Percentiles rank a stretch among this genome's conserved stretches.
Conservation (phyloP, 2,113 vertebrate genomes). For the Leucopternis melanops region DNA sequence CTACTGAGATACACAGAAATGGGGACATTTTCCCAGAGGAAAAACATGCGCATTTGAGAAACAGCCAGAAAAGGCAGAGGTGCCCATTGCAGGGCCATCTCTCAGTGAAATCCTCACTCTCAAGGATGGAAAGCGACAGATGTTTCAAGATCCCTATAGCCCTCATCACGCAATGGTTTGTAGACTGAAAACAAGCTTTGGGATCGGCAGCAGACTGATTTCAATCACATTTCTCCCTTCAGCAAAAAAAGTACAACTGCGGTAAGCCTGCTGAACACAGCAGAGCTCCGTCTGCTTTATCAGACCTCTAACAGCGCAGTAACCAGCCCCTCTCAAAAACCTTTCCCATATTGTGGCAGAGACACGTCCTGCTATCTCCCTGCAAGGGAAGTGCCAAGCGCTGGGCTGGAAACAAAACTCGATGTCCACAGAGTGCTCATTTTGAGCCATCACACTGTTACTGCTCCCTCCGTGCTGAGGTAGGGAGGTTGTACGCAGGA, state of each 20-base stretch:
- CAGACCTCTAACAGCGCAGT: neutral
- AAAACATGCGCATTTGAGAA: neutral
- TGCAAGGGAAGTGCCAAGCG: neutral
- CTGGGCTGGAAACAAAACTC: neutral
- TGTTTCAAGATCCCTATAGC: conserved; percentile 6
- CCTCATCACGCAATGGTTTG: neutral
- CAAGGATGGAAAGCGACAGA: neutral
- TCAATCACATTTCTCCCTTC: neutral
- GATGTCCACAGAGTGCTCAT: fast-evolving
- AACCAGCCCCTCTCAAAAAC: no score
- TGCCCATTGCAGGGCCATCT: neutral
- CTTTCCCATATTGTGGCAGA: fast-evolving
- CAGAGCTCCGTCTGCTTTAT: neutral
- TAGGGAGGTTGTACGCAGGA: neutral
- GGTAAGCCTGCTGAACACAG: neutral
- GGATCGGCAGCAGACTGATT: neutral
- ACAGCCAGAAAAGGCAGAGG: neutral
- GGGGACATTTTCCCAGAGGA: neutral
- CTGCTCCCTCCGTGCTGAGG: neutral
- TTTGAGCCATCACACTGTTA: neutral
- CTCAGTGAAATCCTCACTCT: neutral
- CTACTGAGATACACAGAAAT: neutral
- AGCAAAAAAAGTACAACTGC: neutral
- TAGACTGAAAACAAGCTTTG: neutral
- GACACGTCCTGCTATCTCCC: neutral